phyloP scores from a whole-genome alignment of 2,113 vertebrate genomes.

The Sebastes schlegelii region DNA sequence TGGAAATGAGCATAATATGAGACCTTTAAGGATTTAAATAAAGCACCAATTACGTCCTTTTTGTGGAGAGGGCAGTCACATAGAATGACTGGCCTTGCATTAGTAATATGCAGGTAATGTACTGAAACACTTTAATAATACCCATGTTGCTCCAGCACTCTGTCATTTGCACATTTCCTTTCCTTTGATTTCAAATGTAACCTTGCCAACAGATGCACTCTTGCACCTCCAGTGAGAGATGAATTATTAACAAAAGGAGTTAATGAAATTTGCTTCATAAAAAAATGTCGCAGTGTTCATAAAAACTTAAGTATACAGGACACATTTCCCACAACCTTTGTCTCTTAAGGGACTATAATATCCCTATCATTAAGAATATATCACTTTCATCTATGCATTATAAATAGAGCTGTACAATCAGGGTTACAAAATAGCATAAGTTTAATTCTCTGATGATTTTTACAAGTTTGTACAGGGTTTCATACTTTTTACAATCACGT shows the following conservation, averaged over 20 bases:
- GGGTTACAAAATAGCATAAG: background rate
- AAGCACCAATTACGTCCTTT: background rate
- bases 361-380: background rate
- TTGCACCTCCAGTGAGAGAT: slow-evolving; percentile 19
- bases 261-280: slow-evolving; percentile 39
- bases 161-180: background rate
- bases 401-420: background rate
- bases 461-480: background rate
- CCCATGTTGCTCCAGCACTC: background rate
- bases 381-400: background rate
- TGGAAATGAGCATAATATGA: too few relatives aligned
- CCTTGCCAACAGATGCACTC: slow-evolving; percentile 24
- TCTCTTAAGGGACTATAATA: background rate
- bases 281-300: slow-evolving; percentile 36
- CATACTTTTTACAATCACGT: background rate
- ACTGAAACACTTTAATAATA: background rate
- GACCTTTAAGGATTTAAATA: background rate
- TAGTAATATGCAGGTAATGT: slow-evolving; percentile 3
- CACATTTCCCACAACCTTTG: background rate
- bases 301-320: slow-evolving; percentile 22
- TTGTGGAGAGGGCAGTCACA: background rate
- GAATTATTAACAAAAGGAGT: slow-evolving; percentile 48
- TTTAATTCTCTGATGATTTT: background rate
- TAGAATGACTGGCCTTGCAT: background rate
- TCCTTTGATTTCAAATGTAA: slow-evolving; percentile 43